Conservation (phyloP, 2,797 vertebrate genomes). For the Lepilemur ruficaudatus region DNA sequence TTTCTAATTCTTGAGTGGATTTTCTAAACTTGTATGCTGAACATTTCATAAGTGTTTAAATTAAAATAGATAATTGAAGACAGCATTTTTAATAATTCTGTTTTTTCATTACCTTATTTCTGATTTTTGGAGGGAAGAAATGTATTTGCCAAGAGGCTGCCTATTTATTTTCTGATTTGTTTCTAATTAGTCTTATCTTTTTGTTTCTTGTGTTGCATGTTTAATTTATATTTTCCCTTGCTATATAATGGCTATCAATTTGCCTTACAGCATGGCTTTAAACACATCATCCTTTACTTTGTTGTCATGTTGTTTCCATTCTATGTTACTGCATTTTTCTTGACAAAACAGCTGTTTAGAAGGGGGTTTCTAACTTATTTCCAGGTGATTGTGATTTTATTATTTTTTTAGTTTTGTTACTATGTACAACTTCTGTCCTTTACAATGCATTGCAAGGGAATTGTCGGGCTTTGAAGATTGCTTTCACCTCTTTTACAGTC, state of each 20-base stretch:
- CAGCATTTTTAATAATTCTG: background rate
- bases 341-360: background rate
- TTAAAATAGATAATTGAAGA: background rate
- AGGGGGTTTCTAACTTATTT: background rate
- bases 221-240: background rate
- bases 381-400: background rate
- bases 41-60: background rate
- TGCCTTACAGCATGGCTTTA: background rate
- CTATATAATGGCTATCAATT: background rate
- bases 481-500: background rate
- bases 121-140: background rate
- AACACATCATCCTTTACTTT: background rate
- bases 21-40: background rate
- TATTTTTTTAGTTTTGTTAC: background rate
- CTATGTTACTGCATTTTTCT: background rate
- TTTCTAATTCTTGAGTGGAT: background rate
- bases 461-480: background rate
- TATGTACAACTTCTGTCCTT: background rate
- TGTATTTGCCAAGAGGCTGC: background rate
- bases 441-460: background rate
- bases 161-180: background rate
- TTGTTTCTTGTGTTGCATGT: background rate
- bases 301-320: background rate
- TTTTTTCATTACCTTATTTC: background rate
- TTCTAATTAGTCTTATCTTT: background rate